phyloP scores from a whole-genome alignment of 2,113 vertebrate species.

The Alouatta palliata region DNA sequence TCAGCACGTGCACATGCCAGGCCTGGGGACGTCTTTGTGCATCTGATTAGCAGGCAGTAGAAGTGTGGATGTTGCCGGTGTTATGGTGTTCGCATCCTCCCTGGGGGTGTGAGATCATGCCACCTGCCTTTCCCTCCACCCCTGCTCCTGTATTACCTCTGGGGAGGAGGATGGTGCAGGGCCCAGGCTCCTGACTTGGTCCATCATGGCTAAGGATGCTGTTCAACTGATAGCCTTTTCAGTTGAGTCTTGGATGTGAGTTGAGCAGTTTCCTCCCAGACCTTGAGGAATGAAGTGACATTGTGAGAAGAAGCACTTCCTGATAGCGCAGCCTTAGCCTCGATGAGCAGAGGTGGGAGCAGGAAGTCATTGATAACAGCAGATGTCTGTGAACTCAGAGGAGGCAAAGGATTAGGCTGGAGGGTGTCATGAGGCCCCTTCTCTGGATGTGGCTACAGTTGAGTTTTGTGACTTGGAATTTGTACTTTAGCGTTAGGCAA shows the following conservation, averaged over 20 bases:
- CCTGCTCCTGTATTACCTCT: background rate
- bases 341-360: background rate
- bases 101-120: background rate
- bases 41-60: background rate
- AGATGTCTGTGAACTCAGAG: background rate
- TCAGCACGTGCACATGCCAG: no score
- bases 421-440: background rate
- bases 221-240: background rate
- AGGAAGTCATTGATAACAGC: background rate
- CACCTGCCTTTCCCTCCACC: background rate
- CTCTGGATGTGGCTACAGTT: background rate
- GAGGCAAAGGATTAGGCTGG: background rate
- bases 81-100: fast-evolving
- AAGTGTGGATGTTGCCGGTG: no score
- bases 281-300: background rate
- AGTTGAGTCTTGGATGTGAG: background rate
- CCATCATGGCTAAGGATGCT: background rate
- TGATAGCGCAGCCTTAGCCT: background rate
- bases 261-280: background rate
- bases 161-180: fast-evolving
- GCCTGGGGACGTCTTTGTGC: background rate
- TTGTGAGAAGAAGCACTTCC: background rate
- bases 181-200: background rate
- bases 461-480: conserved; percentile 8
- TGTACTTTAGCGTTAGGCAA: background rate